Evolutionary conservation across 2,113 vertebrate species (phyloP).

Genomic region (Sciurus niger): DNA sequence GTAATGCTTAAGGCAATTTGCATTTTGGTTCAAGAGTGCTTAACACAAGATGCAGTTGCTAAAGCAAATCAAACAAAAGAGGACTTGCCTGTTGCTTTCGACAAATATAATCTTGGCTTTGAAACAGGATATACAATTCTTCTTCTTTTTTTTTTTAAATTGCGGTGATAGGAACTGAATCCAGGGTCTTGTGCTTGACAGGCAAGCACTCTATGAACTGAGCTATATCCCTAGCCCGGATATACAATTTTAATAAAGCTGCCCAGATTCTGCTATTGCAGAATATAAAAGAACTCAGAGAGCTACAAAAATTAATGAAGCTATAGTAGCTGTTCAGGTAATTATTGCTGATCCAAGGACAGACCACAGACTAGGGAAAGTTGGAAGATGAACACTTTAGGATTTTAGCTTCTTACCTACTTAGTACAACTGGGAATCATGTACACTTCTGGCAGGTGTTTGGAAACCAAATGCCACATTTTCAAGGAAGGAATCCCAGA

Average conservation of each 20-base stretch:
- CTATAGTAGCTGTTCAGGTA: too few species aligned
- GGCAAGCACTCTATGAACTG: too few species aligned
- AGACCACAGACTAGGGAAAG: conserved; percentile 97
- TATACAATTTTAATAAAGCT: conserved; percentile 91
- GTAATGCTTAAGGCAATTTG: too few species aligned
- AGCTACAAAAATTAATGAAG: too few species aligned
- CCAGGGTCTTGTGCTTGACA: too few species aligned
- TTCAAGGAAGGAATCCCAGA: not conserved
- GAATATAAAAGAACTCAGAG: conserved; percentile 95
- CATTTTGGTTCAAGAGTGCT: too few species aligned
- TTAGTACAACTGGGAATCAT: conserved; percentile 51
- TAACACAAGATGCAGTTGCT: too few species aligned
- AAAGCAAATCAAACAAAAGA: not conserved
- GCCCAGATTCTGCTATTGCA: conserved; percentile 85
- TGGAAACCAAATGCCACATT: conserved; percentile 69
- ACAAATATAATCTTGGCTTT: conserved; percentile 96
- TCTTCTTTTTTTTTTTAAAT: too few species aligned
- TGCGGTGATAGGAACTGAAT: too few species aligned
- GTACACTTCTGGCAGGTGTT: conserved; percentile 74
- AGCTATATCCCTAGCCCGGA: too few species aligned
- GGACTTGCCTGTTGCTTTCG: conserved; percentile 92
- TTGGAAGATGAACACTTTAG: conserved; percentile 91
- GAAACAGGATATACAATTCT: conserved; percentile 97
- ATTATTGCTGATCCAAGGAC: conserved; percentile 63
- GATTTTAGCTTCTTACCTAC: not conserved